Evolutionary conservation across 2,113 vertebrate species (phyloP).

Genomic region (Triplophysa dalaica): DNA sequence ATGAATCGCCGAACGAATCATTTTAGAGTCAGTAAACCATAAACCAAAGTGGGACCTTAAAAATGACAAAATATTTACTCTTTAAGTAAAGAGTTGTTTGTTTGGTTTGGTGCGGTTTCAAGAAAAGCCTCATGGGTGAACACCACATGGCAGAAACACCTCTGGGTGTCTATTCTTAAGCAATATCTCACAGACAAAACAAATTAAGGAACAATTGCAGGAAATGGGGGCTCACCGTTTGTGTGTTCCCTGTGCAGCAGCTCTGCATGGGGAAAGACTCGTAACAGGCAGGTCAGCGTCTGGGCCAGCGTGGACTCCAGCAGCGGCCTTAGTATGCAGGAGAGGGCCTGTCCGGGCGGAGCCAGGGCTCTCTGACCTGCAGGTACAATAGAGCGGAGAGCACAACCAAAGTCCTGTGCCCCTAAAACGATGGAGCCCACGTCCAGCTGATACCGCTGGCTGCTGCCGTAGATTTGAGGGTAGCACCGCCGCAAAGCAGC

Average conservation of each 20-base stretch:
- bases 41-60: too few species aligned
- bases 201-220: neutral
- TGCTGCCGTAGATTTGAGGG: slow-evolving; percentile 96
- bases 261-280: slow-evolving; percentile 95
- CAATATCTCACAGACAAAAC: neutral
- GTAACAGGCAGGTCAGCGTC: slow-evolving; percentile 82
- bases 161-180: too few species aligned
- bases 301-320: slow-evolving; percentile 81
- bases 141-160: too few species aligned
- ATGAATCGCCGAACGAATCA: too few species aligned
- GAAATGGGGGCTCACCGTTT: slow-evolving; percentile 72
- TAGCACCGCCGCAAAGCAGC: slow-evolving; percentile 91
- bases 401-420: slow-evolving; percentile 89
- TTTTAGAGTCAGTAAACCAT: too few species aligned
- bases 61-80: too few species aligned
- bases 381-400: slow-evolving; percentile 93
- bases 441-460: slow-evolving; percentile 91
- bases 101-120: too few species aligned
- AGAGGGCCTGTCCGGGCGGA: slow-evolving; percentile 88
- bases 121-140: too few species aligned
- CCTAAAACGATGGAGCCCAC: slow-evolving; percentile 90
- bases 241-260: slow-evolving; percentile 82
- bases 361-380: slow-evolving; percentile 92
- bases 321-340: slow-evolving; percentile 86
- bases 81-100: too few species aligned